Conservation (phyloP, 2,797 vertebrate genomes). For the Menidia menidia region DNA sequence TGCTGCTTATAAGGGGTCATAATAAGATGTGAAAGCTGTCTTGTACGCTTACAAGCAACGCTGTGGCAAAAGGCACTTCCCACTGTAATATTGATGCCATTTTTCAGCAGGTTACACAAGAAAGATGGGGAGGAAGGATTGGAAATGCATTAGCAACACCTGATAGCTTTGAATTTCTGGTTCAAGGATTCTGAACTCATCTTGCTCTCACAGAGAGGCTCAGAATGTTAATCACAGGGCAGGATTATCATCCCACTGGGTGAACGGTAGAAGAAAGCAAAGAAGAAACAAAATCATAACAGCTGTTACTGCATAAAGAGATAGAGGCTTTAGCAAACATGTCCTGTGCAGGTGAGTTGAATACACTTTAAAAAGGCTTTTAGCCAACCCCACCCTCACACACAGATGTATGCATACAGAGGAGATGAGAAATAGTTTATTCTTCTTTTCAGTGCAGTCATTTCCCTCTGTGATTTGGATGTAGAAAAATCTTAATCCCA, state of each 20-base stretch:
- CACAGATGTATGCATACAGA: not conserved
- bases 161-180: conserved; percentile 77
- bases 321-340: conserved; percentile 42
- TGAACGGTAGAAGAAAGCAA: conserved; percentile 36
- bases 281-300: conserved; percentile 43
- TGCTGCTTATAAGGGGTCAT: conserved; percentile 75
- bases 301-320: conserved; percentile 31
- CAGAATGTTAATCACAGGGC: conserved; percentile 74
- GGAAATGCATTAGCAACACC: conserved; percentile 82
- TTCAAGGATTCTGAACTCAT: conserved; percentile 68
- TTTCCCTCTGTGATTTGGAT: conserved; percentile 43
- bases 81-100: conserved; percentile 74
- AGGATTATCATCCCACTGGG: conserved; percentile 54
- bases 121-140: conserved; percentile 64
- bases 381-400: not conserved
- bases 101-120: conserved; percentile 69
- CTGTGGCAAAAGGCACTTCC: conserved; percentile 57
- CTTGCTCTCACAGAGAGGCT: conserved; percentile 51
- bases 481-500: conserved; percentile 60
- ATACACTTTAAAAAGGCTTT: conserved; percentile 31
- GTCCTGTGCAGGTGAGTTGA: conserved; percentile 20
- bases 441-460: conserved; percentile 42
- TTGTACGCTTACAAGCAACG: conserved; percentile 78
- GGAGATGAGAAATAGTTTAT: conserved; percentile 11
- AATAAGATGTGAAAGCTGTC: conserved; percentile 83